phyloP scores from a whole-genome alignment of 2,888 invertebrate species.

The Formica aserva region DNA sequence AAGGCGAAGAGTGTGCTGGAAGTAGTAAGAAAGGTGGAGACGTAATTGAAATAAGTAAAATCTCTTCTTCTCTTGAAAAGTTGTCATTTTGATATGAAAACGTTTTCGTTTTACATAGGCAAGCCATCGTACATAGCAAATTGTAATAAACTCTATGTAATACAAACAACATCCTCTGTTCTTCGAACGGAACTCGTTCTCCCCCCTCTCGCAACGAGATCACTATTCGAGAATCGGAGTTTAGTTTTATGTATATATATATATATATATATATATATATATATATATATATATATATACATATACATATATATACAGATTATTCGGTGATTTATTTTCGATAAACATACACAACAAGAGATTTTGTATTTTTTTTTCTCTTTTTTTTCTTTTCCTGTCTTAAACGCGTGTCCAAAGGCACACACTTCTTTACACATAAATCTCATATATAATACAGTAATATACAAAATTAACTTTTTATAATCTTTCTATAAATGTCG shows the following conservation, averaged over 20 bases:
- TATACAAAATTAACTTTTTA: constrained; percentile 82
- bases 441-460: constrained; percentile 80
- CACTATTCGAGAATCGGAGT: constrained; percentile 54
- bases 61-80: constrained; percentile 57
- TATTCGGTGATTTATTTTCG: constrained; percentile 81
- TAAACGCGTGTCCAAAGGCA: constrained; percentile 85
- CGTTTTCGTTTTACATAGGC: constrained; percentile 70
- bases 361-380: constrained; percentile 66
- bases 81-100: constrained; percentile 72
- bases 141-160: constrained; percentile 71
- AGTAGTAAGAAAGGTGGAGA: constrained; percentile 39
- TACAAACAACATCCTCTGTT: constrained; percentile 67
- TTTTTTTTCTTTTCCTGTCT: constrained; percentile 58
- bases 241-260: constrained; percentile 16
- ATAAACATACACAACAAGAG: constrained; percentile 85
- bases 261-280: background rate
- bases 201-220: background rate
- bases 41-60: constrained; percentile 40
- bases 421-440: constrained; percentile 82
- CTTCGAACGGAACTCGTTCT: constrained; percentile 14
- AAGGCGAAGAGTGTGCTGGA: constrained; percentile 65
- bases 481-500: constrained; percentile 78
- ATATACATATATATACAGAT: constrained; percentile 63
- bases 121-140: constrained; percentile 73
- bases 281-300: no score